These are phyloP conservation scores for Gadopsis bispinosus DNA, from an alignment of 2,797 vertebrate genomes.

Conservation along the genomic window DNA sequence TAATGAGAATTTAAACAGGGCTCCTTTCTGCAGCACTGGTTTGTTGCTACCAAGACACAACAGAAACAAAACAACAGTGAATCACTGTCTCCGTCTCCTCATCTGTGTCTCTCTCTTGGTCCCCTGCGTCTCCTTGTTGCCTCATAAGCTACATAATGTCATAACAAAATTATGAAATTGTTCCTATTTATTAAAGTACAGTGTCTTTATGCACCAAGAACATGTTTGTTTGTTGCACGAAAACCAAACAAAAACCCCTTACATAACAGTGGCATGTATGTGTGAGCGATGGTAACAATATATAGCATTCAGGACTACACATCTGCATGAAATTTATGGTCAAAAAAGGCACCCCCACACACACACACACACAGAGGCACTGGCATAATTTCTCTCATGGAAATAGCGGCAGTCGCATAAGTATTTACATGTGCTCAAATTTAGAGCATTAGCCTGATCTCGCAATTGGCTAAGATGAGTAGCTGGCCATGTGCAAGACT, in stretches of 20 bases:
- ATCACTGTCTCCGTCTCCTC: conserved; percentile 50
- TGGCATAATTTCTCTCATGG: conserved; percentile 44
- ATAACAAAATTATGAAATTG: conserved; percentile 48
- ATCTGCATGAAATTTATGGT: conserved; percentile 57
- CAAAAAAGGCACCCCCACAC: conserved; percentile 25
- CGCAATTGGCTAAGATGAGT: conserved; percentile 59
- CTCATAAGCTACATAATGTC: conserved; percentile 49
- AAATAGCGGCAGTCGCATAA: conserved; percentile 54
- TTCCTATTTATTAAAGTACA: conserved; percentile 17
- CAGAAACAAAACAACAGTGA: conserved; percentile 67
- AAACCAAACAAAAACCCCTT: conserved; percentile 52
- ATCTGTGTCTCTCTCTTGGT: conserved; percentile 20
- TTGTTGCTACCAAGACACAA: conserved; percentile 60
- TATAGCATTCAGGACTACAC: conserved; percentile 53
- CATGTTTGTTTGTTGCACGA: conserved; percentile 30
- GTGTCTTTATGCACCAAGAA: conserved; percentile 31
- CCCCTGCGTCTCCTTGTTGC: conserved; percentile 32
- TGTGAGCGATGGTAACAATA: conserved; percentile 64
- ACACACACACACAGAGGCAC: background rate
- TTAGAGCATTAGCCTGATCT: conserved; percentile 63
- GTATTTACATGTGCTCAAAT: conserved; percentile 74
- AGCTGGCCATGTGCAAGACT: conserved; percentile 62
- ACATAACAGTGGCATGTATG: conserved; percentile 59
- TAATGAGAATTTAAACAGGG: conserved; percentile 73
- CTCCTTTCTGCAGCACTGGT: conserved; percentile 61